Evolutionary conservation across 2,888 invertebrate genomes (phyloP), one percentile per base, ranked within the genome.

Genomic region (Chironomus tentans): DNA sequence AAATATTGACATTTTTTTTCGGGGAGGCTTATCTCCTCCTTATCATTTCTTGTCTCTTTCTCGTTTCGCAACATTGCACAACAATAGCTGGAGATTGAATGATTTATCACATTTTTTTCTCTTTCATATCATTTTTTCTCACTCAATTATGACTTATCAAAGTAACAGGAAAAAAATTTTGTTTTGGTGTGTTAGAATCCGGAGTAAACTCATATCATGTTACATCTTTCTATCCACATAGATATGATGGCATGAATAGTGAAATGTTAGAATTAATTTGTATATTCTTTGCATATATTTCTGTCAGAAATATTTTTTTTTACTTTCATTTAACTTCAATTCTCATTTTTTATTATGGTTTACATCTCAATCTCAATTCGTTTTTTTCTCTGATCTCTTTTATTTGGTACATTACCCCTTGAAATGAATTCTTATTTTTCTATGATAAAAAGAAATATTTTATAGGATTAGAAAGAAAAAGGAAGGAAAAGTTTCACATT

Each of bases 101-200:
- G 65, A 65, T 74, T 74, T 74, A 74, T 74, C 74, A 74, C 48
- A 24, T 68, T 74, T 74, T 72, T 38, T 38, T n/a, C n/a, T n/a
- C 7, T 38, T 38, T 38, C 62, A 62, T 72, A 28, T 62, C 62
- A 38, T 38, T 46, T 56, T 38, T 46, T 56, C 15, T 68, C 74
- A 68, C 74, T 65, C 38, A 74, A 74, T 74, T 74, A 74, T 68
- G 74, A 68, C 48, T 68, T 68, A 68, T 68, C 68, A 74, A 15
- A 73, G 24, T 22, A 4, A 65, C 65, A 10, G 65, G 24, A 22
- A 38, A 10, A 38, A 10, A 7, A 10, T 1, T 28, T 38, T 38
- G 38, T 38, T 38, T 38, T 38, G 7, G 1, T 4, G 56, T 56
- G 15, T 56, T 56, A 1, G 38, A 38, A 38, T 38, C 10, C 10